Conservation (phyloP, 1,140 invertebrate species). For the Wiebesia pumilae region DNA sequence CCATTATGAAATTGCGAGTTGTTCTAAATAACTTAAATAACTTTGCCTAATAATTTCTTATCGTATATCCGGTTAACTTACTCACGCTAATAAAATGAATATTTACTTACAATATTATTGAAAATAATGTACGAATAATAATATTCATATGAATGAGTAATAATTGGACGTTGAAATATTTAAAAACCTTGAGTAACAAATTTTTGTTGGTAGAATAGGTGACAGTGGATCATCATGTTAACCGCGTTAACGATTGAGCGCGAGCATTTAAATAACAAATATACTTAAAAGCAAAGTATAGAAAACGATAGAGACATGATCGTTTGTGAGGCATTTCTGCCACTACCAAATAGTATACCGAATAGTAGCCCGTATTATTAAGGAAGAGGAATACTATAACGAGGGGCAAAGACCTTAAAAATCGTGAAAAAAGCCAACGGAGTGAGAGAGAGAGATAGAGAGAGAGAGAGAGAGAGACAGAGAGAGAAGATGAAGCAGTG, state of each 20-base stretch:
- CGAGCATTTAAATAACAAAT: no score
- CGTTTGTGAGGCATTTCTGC: background rate
- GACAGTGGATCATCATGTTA: no score
- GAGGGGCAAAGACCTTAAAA: background rate
- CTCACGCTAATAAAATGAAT: background rate
- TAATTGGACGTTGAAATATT: no score
- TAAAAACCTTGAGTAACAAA: no score
- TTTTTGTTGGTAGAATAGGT: no score
- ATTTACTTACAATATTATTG: background rate
- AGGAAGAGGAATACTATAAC: no score
- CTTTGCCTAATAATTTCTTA: background rate
- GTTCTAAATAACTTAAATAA: background rate
- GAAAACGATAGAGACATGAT: background rate
- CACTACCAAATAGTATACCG: no score
- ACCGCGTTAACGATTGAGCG: no score
- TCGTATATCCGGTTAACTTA: background rate
- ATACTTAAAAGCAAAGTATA: no score
- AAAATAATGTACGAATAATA: no score
- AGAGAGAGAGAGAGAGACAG: background rate
- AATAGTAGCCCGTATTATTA: no score
- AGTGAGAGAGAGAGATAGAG: background rate
- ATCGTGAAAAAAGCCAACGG: background rate
- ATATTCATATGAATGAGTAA: no score
- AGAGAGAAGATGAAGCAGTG: conserved; percentile 31
- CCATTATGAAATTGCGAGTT: background rate